Base-by-base conservation (phyloP, 2,888 invertebrate genomes). In the Phengaris alcon region DNA sequence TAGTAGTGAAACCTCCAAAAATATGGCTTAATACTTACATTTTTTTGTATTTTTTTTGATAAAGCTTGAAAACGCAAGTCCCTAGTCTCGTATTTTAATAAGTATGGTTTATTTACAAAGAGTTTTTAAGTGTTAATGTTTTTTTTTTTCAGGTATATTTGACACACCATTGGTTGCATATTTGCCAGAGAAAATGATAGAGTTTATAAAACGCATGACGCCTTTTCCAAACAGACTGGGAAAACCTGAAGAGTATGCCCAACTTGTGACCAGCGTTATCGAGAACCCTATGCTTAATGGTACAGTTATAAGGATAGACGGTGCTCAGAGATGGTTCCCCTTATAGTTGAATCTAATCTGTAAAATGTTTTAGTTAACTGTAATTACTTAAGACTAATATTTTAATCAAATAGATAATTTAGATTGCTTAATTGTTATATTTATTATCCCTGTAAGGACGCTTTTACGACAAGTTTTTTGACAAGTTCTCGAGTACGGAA, bases 241-340 rank as follows among this genome's bases (percentile, higher is more conserved):
- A 1, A 93, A 96, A 80, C 98, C 98, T 0, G 95, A 95, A 6
- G 99, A 99, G 88, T 99, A 95, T 87, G 98, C 98, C 0, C 96
- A 96, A 74, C 87, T 98, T 59, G 98, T 97, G 10, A 96, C 97
- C 82, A 94, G 95, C 78, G 96, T 99, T 77, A 95, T 98, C 69
- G 96, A 97, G 85, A 99, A 99, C 88, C 97, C 97, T 0, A 95
- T 98, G 94, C 83, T 99, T 75, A 99, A 99, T 88, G 99, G 98
- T 22, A 98, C 98, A 90, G 96, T 96, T 0, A 97, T 99, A 83
- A 93, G 98, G 82, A 85, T 99, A 80, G 99, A 97, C 84, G 97
- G 97, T 0, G 97, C 96, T 4, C 88, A 96, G 70, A 93, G 97
- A 82, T 90, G 91, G 91, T 93, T 90, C 77, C 93, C 93, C 0